These are phyloP conservation scores for Isoperla grammatica DNA, from an alignment of 2,888 invertebrate species.

Conservation along the genomic window DNA sequence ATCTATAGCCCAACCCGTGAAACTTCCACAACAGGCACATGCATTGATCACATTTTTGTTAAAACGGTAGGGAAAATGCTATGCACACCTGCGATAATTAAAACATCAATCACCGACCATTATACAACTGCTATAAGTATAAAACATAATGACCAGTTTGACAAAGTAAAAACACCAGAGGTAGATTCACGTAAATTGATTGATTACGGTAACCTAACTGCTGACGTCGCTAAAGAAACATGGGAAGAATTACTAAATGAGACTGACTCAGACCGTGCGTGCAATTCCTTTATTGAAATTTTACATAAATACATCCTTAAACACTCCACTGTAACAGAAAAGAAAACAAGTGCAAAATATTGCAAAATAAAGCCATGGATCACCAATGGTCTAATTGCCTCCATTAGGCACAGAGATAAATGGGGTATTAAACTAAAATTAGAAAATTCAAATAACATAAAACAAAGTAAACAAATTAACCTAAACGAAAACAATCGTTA, in stretches of 20 bases:
- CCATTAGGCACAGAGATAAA: not conserved
- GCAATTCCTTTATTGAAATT: not conserved
- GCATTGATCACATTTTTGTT: not conserved
- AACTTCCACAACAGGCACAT: not conserved
- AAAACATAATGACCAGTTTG: not conserved
- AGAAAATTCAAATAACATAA: not conserved
- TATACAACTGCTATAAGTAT: not conserved
- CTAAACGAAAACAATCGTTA: too few species aligned
- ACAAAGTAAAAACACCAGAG: too few species aligned
- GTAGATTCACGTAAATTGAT: too few species aligned
- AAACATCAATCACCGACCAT: not conserved
- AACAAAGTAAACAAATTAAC: too few species aligned
- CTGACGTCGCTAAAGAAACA: not conserved
- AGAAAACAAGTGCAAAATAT: not conserved
- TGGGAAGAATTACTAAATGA: not conserved
- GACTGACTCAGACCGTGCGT: not conserved
- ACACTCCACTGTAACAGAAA: not conserved
- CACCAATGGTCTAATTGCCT: not conserved
- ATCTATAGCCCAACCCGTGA: not conserved
- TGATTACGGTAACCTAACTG: too few species aligned
- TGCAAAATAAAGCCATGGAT: not conserved
- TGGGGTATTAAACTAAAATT: not conserved
- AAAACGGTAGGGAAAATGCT: not conserved
- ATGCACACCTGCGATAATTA: not conserved
- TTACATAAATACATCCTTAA: too few species aligned